These are phyloP conservation scores for Nephrotoma guestfalica DNA, from an alignment of 2,888 invertebrate genomes.

Conservation along the genomic window DNA sequence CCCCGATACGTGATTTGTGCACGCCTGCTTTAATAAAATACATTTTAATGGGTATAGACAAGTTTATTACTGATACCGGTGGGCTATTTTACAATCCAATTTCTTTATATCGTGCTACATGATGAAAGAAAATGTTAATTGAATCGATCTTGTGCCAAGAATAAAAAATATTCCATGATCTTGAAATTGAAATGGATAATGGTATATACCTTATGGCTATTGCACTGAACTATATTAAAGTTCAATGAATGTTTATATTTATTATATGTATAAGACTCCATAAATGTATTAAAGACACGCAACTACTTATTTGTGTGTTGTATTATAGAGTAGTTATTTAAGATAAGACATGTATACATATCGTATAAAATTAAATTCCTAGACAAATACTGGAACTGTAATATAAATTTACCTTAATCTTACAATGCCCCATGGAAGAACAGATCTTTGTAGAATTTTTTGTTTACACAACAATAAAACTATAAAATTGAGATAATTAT, in stretches of 20 bases:
- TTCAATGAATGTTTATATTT: neutral
- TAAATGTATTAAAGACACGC: neutral
- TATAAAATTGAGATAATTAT: neutral
- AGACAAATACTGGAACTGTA: neutral
- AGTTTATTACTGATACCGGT: neutral
- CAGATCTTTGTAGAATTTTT: neutral
- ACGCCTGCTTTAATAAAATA: too few relatives aligned
- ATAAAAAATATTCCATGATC: neutral
- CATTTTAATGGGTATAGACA: too few relatives aligned
- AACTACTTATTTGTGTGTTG: neutral
- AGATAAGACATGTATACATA: neutral
- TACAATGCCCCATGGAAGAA: neutral
- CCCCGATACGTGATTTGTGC: too few relatives aligned
- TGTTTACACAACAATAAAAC: neutral
- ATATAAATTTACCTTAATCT: neutral
- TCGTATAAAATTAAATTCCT: neutral
- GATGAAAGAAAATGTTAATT: neutral
- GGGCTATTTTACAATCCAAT: neutral
- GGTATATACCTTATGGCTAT: neutral
- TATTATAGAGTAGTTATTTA: neutral
- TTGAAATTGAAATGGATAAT: neutral
- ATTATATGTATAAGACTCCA: neutral
- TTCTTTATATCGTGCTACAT: neutral
- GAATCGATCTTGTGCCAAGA: neutral
- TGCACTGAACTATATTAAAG: neutral